Evolutionary conservation across 2,113 vertebrate genomes (phyloP).

Genomic region (Chaetodon auriga): DNA sequence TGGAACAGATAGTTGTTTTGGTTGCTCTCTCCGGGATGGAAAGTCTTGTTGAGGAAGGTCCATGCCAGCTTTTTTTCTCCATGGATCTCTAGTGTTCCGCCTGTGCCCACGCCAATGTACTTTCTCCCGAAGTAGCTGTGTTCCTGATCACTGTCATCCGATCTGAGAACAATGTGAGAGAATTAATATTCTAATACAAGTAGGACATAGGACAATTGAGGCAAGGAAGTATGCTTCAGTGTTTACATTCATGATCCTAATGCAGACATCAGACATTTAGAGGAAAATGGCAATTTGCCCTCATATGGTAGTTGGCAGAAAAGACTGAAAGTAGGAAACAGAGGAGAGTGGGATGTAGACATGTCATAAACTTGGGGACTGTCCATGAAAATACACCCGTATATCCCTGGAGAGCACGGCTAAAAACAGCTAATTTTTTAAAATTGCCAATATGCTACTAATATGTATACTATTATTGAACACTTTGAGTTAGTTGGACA

Average conservation of each 20-base stretch:
- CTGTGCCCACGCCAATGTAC: constrained; percentile 90
- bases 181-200: background rate
- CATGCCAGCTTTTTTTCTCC: constrained; percentile 92
- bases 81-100: constrained; percentile 92
- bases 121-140: constrained; percentile 94
- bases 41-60: constrained; percentile 95
- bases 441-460: no score
- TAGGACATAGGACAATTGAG: background rate
- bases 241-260: background rate
- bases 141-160: constrained; percentile 83
- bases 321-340: background rate
- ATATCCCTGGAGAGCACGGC: background rate
- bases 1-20: constrained; percentile 93
- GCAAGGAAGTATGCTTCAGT: background rate
- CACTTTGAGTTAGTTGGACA: no score
- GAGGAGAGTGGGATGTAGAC: background rate
- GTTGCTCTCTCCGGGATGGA: constrained; percentile 89
- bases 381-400: background rate
- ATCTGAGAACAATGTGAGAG: constrained; percentile 75
- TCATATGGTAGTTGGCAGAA: background rate
- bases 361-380: background rate
- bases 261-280: background rate
- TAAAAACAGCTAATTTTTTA: background rate
- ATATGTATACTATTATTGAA: no score
- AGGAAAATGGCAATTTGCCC: background rate